Base-by-base conservation (phyloP, 1,140 invertebrate species). In the Temnothorax nylanderi region DNA sequence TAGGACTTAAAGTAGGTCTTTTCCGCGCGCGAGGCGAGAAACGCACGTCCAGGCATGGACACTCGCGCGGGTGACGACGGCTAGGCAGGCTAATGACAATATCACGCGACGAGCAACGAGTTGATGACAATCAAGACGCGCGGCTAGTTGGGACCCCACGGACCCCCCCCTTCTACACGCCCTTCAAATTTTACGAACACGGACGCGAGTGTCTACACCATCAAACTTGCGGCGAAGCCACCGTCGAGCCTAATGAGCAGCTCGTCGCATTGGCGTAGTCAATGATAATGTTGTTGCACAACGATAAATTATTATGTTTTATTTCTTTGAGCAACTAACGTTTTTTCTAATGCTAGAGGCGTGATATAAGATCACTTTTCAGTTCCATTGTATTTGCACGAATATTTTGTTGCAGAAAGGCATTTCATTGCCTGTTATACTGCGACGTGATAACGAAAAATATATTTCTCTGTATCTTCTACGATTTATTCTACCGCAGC, bases 81-180 rank as follows among this genome's bases (percentile, higher is more conserved):
- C 76, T 77, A 77, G 84, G 65, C 89, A 72, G 77, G 86, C 88
- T 93, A 93, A 94, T 92, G 91, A 94, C 91, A 92, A 93, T 94
- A 94, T 94, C 93, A 92, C 91, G 92, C 91, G 91, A 94, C 91
- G 87, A 92, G 92, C 88, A 85, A 89, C 89, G 88, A 92, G 85
- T 92, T 88, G 93, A 94, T 92, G 93, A 93, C 93, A 94, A 94
- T 94, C 92, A 90, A 92, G 93, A 93, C 87, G 91, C 88, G 91
- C 93, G 88, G 87, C 65, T 84, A 75, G 89, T 74, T 82, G 78
- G 76, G 90, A 92, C 89, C 86, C 90, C 90, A 91, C 82, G 90
- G 87, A 88, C 88, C 44, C 37, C 44, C 37, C 37, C 41, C 89
- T 93, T 89, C 84, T 90, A 89, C 86, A 90, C 91, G 86, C 89